These are phyloP conservation scores for Zoanthus sociatus DNA, from an alignment of 92 coral and sea anemone genomes.

Conservation along the genomic window DNA sequence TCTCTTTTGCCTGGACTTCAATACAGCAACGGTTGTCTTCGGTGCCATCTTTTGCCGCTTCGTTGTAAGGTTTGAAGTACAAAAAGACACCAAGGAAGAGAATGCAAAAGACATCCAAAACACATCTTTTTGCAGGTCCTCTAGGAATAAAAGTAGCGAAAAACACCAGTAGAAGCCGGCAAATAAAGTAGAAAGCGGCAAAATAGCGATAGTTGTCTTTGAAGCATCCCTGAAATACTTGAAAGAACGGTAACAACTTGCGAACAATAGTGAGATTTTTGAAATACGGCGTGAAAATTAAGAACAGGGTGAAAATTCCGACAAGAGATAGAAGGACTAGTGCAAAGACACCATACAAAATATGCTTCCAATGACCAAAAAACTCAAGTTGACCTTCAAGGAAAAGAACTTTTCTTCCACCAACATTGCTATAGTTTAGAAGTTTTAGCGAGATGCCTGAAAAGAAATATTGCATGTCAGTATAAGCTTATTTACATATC, in stretches of 20 bases:
- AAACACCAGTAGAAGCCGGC: conserved; percentile 34
- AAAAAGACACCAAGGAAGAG: background rate
- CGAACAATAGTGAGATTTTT: conserved; percentile 52
- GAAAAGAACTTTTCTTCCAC: conserved; percentile 59
- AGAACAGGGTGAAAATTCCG: conserved; percentile 81
- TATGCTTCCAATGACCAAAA: conserved; percentile 68
- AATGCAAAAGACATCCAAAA: background rate
- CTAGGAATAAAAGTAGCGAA: background rate
- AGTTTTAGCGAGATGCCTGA: conserved; percentile 73
- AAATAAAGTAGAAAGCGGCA: conserved; percentile 91
- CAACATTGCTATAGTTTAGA: conserved; percentile 66
- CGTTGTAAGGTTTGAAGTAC: conserved; percentile 39
- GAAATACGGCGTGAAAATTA: conserved; percentile 74
- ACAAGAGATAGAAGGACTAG: conserved; percentile 52
- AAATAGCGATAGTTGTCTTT: conserved; percentile 86
- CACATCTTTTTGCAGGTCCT: conserved; percentile 1
- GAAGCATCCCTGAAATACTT: conserved; percentile 90
- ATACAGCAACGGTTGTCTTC: background rate
- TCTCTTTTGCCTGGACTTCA: background rate
- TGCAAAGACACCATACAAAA: conserved; percentile 75
- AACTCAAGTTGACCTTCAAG: conserved; percentile 68
- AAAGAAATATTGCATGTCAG: background rate
- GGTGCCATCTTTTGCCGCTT: background rate
- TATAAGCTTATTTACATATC: no score
- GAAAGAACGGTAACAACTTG: conserved; percentile 70